Evolutionary conservation across 2,888 invertebrate genomes (phyloP).

Genomic region (Entomobrya multifasciata): DNA sequence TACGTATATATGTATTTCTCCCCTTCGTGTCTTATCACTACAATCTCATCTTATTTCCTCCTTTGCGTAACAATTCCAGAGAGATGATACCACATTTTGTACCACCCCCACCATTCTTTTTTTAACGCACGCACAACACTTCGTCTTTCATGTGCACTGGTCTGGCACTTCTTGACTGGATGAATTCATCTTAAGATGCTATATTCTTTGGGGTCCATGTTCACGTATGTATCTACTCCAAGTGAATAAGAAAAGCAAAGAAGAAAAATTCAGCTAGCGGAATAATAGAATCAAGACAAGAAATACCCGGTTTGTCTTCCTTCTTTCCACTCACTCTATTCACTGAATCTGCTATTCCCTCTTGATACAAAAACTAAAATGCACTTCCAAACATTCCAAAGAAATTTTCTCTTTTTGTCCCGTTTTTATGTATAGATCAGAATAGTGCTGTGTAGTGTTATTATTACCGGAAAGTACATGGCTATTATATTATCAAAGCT

Average conservation of each 20-base stretch:
- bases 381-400: neutral
- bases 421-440: constrained; percentile 45
- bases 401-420: constrained; percentile 43
- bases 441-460: neutral
- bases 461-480: constrained; percentile 48
- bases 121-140: neutral
- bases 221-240: no score
- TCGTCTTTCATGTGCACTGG: neutral
- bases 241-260: neutral
- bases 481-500: constrained; percentile 18
- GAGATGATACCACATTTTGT: neutral
- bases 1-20: no score
- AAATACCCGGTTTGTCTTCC: constrained; percentile 15
- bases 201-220: no score
- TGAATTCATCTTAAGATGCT: no score
- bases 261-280: constrained; percentile 20
- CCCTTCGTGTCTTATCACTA: constrained; percentile 15
- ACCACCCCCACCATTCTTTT: no score
- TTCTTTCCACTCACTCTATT: neutral
- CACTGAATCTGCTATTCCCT: no score
- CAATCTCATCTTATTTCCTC: constrained; percentile 2
- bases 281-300: constrained; percentile 28
- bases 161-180: no score
- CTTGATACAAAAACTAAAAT: constrained; percentile 2
- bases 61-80: neutral